These are phyloP conservation scores for Loxodonta africana DNA, from an alignment of 2,113 vertebrate species.

Conservation along the genomic window DNA sequence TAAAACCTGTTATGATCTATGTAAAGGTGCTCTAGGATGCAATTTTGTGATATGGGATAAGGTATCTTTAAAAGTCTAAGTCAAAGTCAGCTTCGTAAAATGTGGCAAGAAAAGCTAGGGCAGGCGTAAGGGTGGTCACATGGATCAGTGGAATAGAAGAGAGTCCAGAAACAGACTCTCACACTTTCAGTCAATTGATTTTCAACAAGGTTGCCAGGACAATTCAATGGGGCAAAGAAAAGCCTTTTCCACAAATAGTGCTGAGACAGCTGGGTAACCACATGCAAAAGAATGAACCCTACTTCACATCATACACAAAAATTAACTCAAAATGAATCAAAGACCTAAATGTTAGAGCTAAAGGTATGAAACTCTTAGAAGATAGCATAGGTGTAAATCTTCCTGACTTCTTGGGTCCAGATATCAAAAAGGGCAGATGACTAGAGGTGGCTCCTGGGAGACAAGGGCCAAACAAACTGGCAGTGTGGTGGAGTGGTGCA, in stretches of 20 bases:
- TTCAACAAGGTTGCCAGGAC: background rate
- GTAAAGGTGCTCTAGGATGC: background rate
- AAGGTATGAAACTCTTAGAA: no score
- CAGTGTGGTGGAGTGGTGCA: background rate
- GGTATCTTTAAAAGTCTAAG: background rate
- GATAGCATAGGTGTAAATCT: background rate
- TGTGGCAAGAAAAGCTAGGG: background rate
- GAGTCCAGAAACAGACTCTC: background rate
- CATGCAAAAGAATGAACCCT: background rate
- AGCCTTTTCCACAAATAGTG: background rate
- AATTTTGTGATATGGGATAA: background rate
- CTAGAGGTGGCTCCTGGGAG: background rate
- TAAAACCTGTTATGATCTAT: background rate
- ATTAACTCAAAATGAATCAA: no score
- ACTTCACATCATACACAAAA: background rate
- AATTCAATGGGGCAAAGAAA: background rate
- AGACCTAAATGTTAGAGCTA: no score
- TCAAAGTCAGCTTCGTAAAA: conserved; percentile 29
- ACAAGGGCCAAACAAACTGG: background rate
- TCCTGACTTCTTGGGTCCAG: background rate
- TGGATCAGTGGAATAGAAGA: background rate
- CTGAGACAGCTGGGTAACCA: background rate
- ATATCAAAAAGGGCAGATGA: background rate
- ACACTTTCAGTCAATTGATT: background rate
- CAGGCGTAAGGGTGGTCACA: background rate